phyloP scores from a whole-genome alignment of 2,797 vertebrate genomes.

The Pangasius sanitwongsei region DNA sequence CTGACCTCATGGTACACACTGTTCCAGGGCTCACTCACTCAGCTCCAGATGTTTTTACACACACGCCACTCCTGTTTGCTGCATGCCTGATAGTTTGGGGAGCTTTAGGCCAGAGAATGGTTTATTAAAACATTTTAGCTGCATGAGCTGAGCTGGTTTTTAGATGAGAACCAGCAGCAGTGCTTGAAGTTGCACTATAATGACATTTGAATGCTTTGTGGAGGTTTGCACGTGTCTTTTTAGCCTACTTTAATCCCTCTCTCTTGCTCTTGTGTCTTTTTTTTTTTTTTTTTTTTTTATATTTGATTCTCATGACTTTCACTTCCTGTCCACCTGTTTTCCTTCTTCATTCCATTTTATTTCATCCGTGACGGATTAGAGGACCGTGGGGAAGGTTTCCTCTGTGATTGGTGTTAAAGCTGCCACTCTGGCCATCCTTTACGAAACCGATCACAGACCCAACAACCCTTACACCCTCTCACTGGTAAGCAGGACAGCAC shows the following conservation, averaged over 20 bases:
- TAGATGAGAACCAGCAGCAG: neutral
- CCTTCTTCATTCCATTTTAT: slow-evolving; percentile 3
- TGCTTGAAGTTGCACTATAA: neutral
- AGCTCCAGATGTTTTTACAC: slow-evolving; percentile 17
- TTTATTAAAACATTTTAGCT: neutral
- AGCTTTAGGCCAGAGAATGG: neutral
- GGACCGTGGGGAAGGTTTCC: slow-evolving; percentile 91
- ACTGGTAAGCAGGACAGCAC: slow-evolving; percentile 80
- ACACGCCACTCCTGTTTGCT: neutral
- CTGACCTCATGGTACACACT: neutral
- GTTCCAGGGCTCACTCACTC: neutral
- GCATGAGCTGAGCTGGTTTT: neutral
- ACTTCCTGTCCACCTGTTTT: neutral
- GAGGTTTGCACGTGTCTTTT: neutral
- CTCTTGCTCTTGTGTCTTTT: neutral
- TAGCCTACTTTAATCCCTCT: neutral
- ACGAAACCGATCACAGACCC: slow-evolving; percentile 94
- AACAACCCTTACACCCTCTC: slow-evolving; percentile 73
- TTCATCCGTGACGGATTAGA: slow-evolving; percentile 72
- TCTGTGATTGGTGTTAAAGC: slow-evolving; percentile 88
- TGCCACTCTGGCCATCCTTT: slow-evolving; percentile 91
- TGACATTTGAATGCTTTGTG: neutral
- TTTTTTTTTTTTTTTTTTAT: no score
- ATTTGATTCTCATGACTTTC: neutral
- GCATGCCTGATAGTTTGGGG: neutral